Evolutionary conservation across 2,797 vertebrate species (phyloP).

Genomic region (Furcifer pardalis): DNA sequence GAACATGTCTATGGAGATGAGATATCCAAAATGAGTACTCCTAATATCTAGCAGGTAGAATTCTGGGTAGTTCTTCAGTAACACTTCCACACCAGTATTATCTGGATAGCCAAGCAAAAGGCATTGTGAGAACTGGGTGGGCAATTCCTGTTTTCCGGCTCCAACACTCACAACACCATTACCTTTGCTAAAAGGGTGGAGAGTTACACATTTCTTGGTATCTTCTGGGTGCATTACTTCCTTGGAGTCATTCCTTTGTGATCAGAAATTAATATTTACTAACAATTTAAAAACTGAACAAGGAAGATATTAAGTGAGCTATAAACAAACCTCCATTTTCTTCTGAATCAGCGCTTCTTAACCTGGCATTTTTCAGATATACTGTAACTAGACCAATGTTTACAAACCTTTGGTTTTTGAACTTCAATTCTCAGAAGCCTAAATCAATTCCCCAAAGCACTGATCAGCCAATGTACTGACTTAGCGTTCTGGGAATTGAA

Average conservation of each 20-base stretch:
- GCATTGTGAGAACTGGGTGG: not conserved
- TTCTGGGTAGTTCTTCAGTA: too few species aligned
- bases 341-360: not conserved
- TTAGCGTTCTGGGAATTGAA: too few species aligned
- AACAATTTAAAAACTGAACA: not conserved
- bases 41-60: too few species aligned
- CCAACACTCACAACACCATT: not conserved
- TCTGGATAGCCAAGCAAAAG: not conserved
- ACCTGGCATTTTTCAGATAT: not conserved
- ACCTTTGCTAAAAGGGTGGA: not conserved
- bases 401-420: too few species aligned
- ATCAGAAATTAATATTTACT: not conserved
- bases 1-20: too few species aligned
- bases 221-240: not conserved
- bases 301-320: not conserved
- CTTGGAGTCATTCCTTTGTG: not conserved
- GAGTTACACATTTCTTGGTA: not conserved
- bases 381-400: not conserved
- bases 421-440: too few species aligned
- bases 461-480: too few species aligned
- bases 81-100: too few species aligned
- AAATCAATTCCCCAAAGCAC: too few species aligned
- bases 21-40: too few species aligned
- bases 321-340: not conserved
- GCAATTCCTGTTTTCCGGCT: not conserved